phyloP scores from a whole-genome alignment of 2,888 invertebrate species.

The Campoplex nolae region DNA sequence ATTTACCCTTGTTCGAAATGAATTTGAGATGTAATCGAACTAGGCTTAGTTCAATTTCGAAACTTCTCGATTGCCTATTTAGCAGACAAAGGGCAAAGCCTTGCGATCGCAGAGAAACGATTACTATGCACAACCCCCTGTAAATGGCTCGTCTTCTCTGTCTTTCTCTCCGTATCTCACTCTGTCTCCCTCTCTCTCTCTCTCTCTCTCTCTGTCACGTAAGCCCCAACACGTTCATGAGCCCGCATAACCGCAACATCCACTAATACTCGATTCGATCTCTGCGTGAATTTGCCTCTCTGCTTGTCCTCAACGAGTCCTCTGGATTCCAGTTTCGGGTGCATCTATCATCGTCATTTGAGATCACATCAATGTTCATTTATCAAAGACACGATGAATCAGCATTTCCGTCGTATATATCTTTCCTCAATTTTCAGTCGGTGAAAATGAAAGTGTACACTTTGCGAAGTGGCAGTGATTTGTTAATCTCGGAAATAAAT shows the following conservation, averaged over 20 bases:
- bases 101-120: conserved; percentile 14
- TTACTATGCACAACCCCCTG: conserved; percentile 19
- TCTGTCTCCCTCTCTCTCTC: background rate
- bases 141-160: background rate
- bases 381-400: conserved; percentile 34
- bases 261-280: conserved; percentile 41
- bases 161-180: background rate
- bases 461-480: background rate
- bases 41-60: background rate
- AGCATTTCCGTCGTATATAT: background rate
- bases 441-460: background rate
- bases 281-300: conserved; percentile 33
- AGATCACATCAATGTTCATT: conserved; percentile 20
- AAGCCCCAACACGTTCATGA: background rate
- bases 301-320: conserved; percentile 11
- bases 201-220: background rate
- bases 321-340: conserved; percentile 6
- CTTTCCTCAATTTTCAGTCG: background rate
- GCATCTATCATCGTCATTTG: conserved; percentile 15
- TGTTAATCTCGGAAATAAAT: background rate
- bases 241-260: conserved; percentile 54
- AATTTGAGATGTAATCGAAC: background rate
- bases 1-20: background rate
- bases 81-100: conserved; percentile 5
- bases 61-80: conserved; percentile 1